phyloP scores from a whole-genome alignment of 2,113 vertebrate genomes.

The Microcebus ravelobensis region DNA sequence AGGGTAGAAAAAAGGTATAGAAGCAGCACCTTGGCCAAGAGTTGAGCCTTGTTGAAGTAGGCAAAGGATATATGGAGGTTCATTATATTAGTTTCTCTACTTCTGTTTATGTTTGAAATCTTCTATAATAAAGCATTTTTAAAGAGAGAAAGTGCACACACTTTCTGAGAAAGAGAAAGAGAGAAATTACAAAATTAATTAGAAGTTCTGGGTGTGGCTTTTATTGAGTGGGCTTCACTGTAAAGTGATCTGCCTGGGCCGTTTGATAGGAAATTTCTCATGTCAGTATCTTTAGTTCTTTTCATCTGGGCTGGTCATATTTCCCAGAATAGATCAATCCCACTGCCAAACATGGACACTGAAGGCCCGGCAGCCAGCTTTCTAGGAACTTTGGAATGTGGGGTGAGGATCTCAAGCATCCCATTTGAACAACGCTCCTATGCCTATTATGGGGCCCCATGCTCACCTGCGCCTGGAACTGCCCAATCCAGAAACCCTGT shows the following conservation, averaged over 20 bases:
- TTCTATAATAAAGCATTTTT: not conserved
- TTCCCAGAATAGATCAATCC: not conserved
- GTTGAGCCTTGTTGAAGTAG: not conserved
- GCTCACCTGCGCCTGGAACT: not conserved
- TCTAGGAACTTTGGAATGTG: not conserved
- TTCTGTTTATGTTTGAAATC: not conserved
- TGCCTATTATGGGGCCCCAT: too few species aligned
- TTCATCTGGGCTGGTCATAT: not conserved
- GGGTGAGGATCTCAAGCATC: not conserved
- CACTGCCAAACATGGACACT: not conserved
- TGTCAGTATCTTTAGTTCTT: not conserved
- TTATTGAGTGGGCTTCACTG: not conserved
- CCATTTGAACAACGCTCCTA: not conserved
- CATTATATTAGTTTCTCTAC: not conserved
- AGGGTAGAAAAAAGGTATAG: not conserved
- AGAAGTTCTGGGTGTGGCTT: not conserved
- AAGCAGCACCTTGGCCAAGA: not conserved
- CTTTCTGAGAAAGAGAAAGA: not conserved
- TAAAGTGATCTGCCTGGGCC: not conserved
- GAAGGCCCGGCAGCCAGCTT: not conserved
- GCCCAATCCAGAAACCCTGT: not conserved
- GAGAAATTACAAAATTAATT: not conserved
- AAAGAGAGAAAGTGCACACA: not conserved
- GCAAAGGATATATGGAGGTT: not conserved
- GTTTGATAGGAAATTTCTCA: not conserved